Conservation (phyloP, 2,797 vertebrate genomes). For the Falco rusticolus region DNA sequence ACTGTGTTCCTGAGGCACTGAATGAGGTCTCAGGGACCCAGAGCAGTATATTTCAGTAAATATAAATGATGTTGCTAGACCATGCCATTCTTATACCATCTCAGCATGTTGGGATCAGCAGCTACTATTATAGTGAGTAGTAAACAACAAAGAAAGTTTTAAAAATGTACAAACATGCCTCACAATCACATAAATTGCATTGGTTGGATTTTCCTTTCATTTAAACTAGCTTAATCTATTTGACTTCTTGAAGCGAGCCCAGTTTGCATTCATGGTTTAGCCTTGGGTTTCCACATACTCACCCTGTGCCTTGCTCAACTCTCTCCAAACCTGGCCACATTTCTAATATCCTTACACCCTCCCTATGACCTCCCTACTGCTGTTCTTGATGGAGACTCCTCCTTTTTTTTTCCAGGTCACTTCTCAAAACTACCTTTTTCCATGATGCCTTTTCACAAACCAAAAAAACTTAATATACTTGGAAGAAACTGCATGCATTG, state of each 20-base stretch:
- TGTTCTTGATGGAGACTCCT: background rate
- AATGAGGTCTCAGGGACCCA: background rate
- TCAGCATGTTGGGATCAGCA: background rate
- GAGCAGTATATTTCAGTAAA: background rate
- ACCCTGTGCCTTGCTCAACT: background rate
- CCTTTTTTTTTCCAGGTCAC: constrained; percentile 37
- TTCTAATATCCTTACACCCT: background rate
- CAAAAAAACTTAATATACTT: background rate
- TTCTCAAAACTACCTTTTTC: constrained; percentile 33
- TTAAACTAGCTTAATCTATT: background rate
- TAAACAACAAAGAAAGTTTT: background rate
- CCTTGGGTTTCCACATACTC: background rate
- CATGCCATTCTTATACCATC: background rate
- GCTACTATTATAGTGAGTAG: background rate
- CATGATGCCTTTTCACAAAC: constrained; percentile 21
- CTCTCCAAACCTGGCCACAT: background rate
- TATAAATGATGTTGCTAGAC: background rate
- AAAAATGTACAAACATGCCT: background rate
- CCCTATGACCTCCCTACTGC: background rate
- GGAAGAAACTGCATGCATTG: constrained; percentile 24
- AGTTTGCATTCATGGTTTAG: background rate
- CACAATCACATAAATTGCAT: background rate
- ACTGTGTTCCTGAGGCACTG: background rate
- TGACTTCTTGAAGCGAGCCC: background rate
- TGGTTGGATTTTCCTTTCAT: background rate